Evolutionary conservation across 2,797 vertebrate species (phyloP).

Genomic region (Echeneis naucrates): DNA sequence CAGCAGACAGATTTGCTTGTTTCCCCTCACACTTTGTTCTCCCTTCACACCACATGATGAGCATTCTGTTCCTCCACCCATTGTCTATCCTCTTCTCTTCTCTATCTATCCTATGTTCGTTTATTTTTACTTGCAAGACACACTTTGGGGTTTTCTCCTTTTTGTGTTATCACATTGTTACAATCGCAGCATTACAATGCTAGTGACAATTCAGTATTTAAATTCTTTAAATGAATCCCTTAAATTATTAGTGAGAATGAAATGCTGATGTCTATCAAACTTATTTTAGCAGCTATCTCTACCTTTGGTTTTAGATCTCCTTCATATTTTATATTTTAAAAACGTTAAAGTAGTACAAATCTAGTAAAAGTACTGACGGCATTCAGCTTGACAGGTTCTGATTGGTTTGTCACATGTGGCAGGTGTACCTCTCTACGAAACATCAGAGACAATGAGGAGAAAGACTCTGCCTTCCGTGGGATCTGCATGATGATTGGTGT

Average conservation of each 20-base stretch:
- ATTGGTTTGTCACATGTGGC: conserved; percentile 5
- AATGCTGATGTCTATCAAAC: not conserved
- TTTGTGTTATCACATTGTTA: conserved; percentile 11
- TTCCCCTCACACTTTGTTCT: not conserved
- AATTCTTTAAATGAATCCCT: not conserved
- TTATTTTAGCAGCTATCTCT: too few relatives aligned
- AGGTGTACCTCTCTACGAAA: conserved; percentile 79
- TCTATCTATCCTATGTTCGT: too few relatives aligned
- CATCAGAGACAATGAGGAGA: conserved; percentile 95
- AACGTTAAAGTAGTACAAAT: not conserved
- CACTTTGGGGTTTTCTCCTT: not conserved
- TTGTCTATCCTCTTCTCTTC: not conserved
- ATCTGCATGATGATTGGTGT: conserved; percentile 98
- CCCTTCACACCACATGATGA: not conserved
- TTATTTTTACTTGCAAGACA: not conserved
- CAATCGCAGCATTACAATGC: not conserved
- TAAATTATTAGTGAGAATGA: not conserved
- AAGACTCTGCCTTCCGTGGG: conserved; percentile 94
- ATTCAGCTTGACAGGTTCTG: not conserved
- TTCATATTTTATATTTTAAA: not conserved
- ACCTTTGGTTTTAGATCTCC: not conserved
- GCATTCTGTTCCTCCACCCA: not conserved
- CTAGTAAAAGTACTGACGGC: not conserved
- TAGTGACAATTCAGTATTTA: not conserved
- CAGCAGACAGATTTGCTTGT: not conserved